phyloP scores from a whole-genome alignment of 2,797 vertebrate genomes.

The Tarsius wallacei region DNA sequence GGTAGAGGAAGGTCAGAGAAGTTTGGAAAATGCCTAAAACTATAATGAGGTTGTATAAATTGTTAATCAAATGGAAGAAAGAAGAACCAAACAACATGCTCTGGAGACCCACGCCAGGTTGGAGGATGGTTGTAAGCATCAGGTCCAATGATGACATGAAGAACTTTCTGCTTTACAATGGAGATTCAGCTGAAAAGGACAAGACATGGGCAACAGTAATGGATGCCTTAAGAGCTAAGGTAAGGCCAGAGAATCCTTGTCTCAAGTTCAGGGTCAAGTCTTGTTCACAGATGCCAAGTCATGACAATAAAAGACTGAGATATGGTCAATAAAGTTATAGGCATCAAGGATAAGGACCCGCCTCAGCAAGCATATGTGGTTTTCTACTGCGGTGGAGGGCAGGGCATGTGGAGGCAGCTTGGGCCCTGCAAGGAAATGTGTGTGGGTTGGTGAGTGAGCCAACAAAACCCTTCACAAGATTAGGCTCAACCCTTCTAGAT shows the following conservation, averaged over 20 bases:
- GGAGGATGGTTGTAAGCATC: no score
- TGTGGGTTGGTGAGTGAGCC: background rate
- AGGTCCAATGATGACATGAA: no score
- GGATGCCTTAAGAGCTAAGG: no score
- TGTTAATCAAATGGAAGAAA: background rate
- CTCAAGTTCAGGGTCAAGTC: background rate
- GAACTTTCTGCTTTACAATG: background rate
- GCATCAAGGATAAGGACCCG: background rate
- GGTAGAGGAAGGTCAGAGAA: background rate
- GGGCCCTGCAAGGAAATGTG: fast-evolving
- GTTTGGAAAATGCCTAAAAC: background rate
- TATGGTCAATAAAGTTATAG: background rate
- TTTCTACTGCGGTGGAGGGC: background rate
- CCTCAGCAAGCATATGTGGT: background rate
- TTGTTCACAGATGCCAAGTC: background rate
- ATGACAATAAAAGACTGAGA: background rate
- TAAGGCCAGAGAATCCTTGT: background rate
- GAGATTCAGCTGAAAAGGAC: background rate
- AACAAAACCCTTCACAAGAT: background rate
- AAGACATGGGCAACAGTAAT: background rate
- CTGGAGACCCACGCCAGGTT: background rate
- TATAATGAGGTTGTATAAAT: background rate
- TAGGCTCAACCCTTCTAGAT: background rate
- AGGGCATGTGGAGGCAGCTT: background rate
- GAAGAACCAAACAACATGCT: background rate